These are phyloP conservation scores for Philhelius pedissequus DNA, from an alignment of 2,888 invertebrate genomes.

Conservation along the genomic window DNA sequence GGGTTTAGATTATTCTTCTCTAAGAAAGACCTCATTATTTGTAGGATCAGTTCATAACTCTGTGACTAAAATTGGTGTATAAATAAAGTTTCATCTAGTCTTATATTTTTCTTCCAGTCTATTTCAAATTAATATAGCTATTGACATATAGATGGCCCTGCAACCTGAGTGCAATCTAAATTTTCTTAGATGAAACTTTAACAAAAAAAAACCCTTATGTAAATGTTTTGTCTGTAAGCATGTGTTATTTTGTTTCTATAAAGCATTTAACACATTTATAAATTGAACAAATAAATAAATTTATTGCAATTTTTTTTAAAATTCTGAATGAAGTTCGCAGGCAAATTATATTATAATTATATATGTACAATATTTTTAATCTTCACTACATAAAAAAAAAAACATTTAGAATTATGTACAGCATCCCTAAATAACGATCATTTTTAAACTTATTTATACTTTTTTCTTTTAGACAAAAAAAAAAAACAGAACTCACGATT, in stretches of 20 bases:
- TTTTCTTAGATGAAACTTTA: not conserved
- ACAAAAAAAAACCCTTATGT: not conserved
- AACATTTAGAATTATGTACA: conserved; percentile 38
- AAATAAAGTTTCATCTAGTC: too few species aligned
- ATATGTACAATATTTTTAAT: not conserved
- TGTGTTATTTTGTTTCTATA: not conserved
- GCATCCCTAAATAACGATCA: conserved; percentile 40
- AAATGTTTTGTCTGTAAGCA: not conserved
- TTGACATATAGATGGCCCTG: too few species aligned
- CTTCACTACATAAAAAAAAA: conserved; percentile 18
- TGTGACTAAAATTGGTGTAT: too few species aligned
- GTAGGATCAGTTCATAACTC: too few species aligned
- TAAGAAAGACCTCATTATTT: too few species aligned
- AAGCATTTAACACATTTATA: conserved; percentile 6
- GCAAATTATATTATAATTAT: conserved; percentile 29
- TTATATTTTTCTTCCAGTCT: too few species aligned
- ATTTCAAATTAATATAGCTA: too few species aligned
- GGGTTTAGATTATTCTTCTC: too few species aligned
- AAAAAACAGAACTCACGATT: conserved; percentile 74
- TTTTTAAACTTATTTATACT: not conserved
- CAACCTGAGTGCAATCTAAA: too few species aligned
- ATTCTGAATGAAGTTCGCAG: conserved; percentile 30
- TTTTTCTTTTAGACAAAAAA: not conserved
- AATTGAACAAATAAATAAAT: not conserved
- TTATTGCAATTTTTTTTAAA: not conserved